These are phyloP conservation scores for Hirtodrosophila histrioides DNA, from an alignment of 2,888 invertebrate species.

Conservation along the genomic window DNA sequence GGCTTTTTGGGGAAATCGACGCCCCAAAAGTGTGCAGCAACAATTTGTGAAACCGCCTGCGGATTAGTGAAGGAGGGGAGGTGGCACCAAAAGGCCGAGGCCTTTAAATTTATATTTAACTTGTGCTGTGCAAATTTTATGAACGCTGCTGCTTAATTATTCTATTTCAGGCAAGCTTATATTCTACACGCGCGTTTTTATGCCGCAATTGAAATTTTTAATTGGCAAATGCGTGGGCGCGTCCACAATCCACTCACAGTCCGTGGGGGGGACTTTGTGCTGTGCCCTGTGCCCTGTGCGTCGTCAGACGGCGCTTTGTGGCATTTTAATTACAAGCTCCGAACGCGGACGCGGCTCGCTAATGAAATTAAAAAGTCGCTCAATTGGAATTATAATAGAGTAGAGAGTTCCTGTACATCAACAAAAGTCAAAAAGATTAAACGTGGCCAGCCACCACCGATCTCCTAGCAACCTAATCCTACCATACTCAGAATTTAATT, in stretches of 20 bases:
- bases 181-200: slow-evolving; percentile 80
- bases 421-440: slow-evolving; percentile 45
- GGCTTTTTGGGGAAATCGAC: slow-evolving; percentile 21
- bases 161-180: slow-evolving; percentile 77
- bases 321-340: slow-evolving; percentile 77
- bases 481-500: background rate
- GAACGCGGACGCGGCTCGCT: slow-evolving; percentile 41
- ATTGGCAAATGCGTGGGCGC: slow-evolving; percentile 80
- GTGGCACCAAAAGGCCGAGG: slow-evolving; percentile 8
- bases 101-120: slow-evolving; percentile 68
- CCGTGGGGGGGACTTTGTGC: slow-evolving; percentile 9
- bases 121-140: slow-evolving; percentile 70
- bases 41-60: slow-evolving; percentile 9
- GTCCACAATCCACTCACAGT: slow-evolving; percentile 76
- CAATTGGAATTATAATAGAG: slow-evolving; percentile 76
- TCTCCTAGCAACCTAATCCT: slow-evolving; percentile 12
- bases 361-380: slow-evolving; percentile 76
- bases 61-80: slow-evolving; percentile 10
- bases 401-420: slow-evolving; percentile 61
- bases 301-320: slow-evolving; percentile 67
- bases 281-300: slow-evolving; percentile 32
- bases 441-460: slow-evolving; percentile 22
- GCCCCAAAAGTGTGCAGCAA: slow-evolving; percentile 30
- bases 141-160: slow-evolving; percentile 74
- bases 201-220: slow-evolving; percentile 80